These are phyloP conservation scores for Bursaphelenchus mucronatus DNA, from an alignment of 1,140 invertebrate genomes.

Conservation along the genomic window DNA sequence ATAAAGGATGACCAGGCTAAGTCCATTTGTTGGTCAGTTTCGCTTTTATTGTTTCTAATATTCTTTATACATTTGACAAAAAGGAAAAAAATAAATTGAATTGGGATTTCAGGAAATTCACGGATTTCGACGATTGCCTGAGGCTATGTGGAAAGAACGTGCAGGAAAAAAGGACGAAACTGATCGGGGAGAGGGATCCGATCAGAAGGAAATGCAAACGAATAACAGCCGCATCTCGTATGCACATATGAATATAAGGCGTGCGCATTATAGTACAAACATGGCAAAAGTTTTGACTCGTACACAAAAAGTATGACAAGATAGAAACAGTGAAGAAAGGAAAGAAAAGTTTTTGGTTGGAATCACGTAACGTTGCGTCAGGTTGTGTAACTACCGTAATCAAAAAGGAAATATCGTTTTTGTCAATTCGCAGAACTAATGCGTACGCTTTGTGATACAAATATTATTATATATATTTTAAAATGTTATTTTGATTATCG, in stretches of 20 bases:
- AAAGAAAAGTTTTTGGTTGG: background rate
- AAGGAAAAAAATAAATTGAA: background rate
- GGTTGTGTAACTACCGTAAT: background rate
- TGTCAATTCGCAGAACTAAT: background rate
- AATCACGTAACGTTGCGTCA: background rate
- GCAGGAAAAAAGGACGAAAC: too few species aligned
- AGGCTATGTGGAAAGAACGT: too few species aligned
- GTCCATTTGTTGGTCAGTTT: slow-evolving; percentile 10
- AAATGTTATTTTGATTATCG: background rate
- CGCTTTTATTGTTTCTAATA: background rate
- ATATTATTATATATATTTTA: background rate
- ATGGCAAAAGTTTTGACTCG: too few species aligned
- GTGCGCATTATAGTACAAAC: too few species aligned
- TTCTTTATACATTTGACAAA: too few species aligned
- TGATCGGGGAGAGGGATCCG: too few species aligned
- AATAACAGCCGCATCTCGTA: too few species aligned
- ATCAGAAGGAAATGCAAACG: too few species aligned
- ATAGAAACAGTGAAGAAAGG: slow-evolving; percentile 1
- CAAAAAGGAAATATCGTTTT: background rate
- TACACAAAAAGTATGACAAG: background rate
- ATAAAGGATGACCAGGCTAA: slow-evolving; percentile 3
- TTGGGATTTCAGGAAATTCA: background rate
- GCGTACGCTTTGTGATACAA: background rate
- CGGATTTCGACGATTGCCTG: slow-evolving; percentile 11
- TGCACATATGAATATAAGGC: too few species aligned